Conservation (phyloP, 2,113 vertebrate species). For the Trachemys scripta region DNA sequence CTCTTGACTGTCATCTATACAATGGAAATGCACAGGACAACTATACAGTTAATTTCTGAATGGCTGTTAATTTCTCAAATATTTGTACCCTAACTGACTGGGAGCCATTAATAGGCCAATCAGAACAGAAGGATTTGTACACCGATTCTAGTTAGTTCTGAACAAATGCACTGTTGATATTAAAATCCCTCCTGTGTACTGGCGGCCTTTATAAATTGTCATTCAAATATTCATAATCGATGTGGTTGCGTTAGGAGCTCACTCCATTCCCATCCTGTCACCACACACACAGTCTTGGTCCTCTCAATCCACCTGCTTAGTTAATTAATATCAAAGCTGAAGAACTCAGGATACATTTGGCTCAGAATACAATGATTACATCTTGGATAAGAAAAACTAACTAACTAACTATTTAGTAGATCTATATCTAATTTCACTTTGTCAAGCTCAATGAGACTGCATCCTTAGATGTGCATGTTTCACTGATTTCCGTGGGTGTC, state of each 20-base stretch:
- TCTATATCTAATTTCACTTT: neutral
- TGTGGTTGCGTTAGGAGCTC: neutral
- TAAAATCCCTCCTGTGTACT: no score
- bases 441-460: neutral
- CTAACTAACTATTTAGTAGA: neutral
- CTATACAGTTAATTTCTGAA: neutral
- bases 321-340: neutral
- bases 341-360: neutral
- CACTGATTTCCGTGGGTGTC: neutral
- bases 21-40: neutral
- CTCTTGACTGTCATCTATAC: fast-evolving
- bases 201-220: no score
- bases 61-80: neutral
- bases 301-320: neutral
- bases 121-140: no score
- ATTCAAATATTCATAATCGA: neutral
- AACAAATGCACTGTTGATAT: no score
- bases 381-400: neutral
- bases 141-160: no score
- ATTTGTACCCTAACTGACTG: neutral
- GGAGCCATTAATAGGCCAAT: fast-evolving
- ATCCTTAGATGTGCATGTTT: neutral
- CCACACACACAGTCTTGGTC: fast-evolving
- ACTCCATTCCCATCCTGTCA: neutral
- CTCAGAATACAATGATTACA: neutral